phyloP scores from a whole-genome alignment of 2,797 vertebrate species.

The Silurus aristotelis region DNA sequence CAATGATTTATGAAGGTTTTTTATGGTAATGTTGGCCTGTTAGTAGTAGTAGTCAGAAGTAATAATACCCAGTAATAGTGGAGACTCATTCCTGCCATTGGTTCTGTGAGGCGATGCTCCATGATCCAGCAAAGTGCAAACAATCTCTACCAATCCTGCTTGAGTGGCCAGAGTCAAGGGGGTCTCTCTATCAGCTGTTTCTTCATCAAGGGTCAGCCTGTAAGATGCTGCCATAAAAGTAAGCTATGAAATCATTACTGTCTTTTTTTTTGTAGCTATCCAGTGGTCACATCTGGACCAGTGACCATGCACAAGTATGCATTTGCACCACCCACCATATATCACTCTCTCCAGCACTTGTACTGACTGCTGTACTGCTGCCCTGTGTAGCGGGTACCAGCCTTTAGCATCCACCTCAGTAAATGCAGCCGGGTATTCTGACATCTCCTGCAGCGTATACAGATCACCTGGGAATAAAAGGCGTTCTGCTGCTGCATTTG shows the following conservation, averaged over 20 bases:
- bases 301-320: neutral
- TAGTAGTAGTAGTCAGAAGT: neutral
- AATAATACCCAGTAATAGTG: constrained; percentile 81
- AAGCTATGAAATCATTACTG: neutral
- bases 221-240: constrained; percentile 63
- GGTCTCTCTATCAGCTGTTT: constrained; percentile 82
- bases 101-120: constrained; percentile 78
- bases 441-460: constrained; percentile 76
- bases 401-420: constrained; percentile 80
- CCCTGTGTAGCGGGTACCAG: constrained; percentile 84
- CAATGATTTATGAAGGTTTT: neutral
- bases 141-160: constrained; percentile 75
- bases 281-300: neutral
- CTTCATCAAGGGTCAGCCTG: constrained; percentile 79
- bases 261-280: neutral
- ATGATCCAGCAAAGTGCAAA: constrained; percentile 76
- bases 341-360: constrained; percentile 82
- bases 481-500: neutral
- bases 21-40: neutral
- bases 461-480: constrained; percentile 73
- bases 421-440: constrained; percentile 75
- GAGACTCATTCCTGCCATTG: constrained; percentile 82
- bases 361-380: constrained; percentile 73
- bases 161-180: constrained; percentile 81
- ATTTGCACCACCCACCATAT: constrained; percentile 68